Base-by-base conservation (phyloP, 2,113 vertebrate species). In the Chaetorhynchus papuensis region DNA sequence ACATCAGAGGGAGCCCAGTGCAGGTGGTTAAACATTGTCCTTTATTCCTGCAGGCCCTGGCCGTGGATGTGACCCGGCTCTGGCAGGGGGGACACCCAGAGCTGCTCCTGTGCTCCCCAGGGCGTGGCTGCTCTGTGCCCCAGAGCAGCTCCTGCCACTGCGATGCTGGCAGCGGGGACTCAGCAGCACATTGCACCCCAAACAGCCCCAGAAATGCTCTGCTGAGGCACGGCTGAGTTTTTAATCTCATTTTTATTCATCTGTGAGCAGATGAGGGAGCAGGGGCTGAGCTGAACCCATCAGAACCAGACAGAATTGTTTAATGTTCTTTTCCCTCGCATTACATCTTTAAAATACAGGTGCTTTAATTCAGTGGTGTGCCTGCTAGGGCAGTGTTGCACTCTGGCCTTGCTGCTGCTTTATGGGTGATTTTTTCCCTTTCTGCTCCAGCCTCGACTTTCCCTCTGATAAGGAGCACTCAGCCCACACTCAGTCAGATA, bases 1-100 rank as follows among this genome's bases (percentile, higher is more conserved):
- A 53, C 57, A 94, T 96, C 78, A 77, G 95, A 93, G 94, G 71
- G 91, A 96, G 96, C 87, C 64, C 14, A 7, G 52, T 37, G 93
- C 96, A 96, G 95, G 95, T 96, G 93, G 88, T 80, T 77, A 39
- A 71, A 44, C 57, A 4, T 16, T 13, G 13, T 30, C 11, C 60
- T n/a, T 35, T 22, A 13, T 69, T 81, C 90, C 83, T 26, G 6
- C 63, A 2, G 66, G 59, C n/a, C 17, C 45, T 0, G 13, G 7
- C 0, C 2, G 1, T 1, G 59, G 52, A 37, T 28, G 54, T 33
- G 52, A 15, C 30, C 23, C 0, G 6, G 50, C 23, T 42, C 31
- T 3, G 33, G 27, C 4, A 3, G 24, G 1, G n/a, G 64, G 50
- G 44, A 15, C 39, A 33, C 2, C 7, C 24, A 2, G 9, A 14